Evolutionary conservation across 1,140 invertebrate genomes (phyloP).

Genomic region (Pseudomyrmex pallidus): DNA sequence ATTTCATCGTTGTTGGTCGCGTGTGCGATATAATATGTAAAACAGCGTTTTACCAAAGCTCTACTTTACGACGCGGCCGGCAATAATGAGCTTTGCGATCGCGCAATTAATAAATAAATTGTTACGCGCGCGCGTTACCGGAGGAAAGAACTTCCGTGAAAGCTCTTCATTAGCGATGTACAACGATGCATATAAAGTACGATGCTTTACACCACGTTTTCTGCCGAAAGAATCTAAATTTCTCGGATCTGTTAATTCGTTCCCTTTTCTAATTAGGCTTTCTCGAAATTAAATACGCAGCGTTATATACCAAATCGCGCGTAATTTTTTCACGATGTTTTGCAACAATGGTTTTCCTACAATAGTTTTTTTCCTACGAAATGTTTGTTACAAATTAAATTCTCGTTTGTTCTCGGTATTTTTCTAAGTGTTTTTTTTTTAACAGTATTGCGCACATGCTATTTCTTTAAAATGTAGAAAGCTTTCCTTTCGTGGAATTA

Average conservation of each 20-base stretch:
- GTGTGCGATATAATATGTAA: slow-evolving; percentile 13
- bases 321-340: not conserved
- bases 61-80: slow-evolving; percentile 3
- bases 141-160: slow-evolving; percentile 48
- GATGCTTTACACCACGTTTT: slow-evolving; percentile 44
- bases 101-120: slow-evolving; percentile 56
- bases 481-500: slow-evolving; percentile 39
- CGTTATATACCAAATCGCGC: not conserved
- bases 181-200: slow-evolving; percentile 52
- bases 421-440: too few relatives aligned
- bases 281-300: not conserved
- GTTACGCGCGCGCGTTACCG: slow-evolving; percentile 43
- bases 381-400: too few relatives aligned
- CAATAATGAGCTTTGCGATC: slow-evolving; percentile 33
- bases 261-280: slow-evolving; percentile 5
- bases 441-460: too few relatives aligned
- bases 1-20: slow-evolving; percentile 45
- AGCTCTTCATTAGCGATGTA: slow-evolving; percentile 54
- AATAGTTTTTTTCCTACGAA: too few relatives aligned
- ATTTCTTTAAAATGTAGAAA: not conserved
- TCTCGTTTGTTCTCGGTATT: too few relatives aligned
- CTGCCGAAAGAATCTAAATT: slow-evolving; percentile 34
- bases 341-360: too few relatives aligned
- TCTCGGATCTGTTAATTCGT: slow-evolving; percentile 1
- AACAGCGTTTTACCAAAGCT: not conserved